Evolutionary conservation across 2,888 invertebrate genomes (phyloP).

Genomic region (Platerodrilus igneus): DNA sequence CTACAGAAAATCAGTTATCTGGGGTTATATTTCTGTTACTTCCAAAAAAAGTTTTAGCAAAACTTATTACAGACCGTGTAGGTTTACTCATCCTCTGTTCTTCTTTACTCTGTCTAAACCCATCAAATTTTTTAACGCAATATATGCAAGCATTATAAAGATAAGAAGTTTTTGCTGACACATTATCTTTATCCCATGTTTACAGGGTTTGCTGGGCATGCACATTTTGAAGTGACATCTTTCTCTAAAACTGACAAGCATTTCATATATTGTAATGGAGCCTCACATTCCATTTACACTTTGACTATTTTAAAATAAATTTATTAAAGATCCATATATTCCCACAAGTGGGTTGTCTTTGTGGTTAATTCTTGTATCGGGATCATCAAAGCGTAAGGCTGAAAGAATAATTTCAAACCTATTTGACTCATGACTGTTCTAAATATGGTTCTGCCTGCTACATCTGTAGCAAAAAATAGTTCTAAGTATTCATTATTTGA

Average conservation of each 20-base stretch:
- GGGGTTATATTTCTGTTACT: constrained; percentile 22
- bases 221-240: constrained; percentile 11
- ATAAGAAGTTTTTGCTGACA: constrained; percentile 12
- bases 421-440: constrained; percentile 9
- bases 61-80: constrained; percentile 18
- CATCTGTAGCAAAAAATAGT: constrained; percentile 2
- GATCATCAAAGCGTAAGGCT: no score
- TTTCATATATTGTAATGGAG: constrained; percentile 6
- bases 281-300: constrained; percentile 9
- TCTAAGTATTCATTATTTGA: constrained; percentile 1
- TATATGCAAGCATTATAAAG: constrained; percentile 11
- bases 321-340: constrained; percentile 13
- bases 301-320: constrained; percentile 19
- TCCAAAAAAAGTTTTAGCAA: constrained; percentile 12
- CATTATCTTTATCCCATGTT: constrained; percentile 23
- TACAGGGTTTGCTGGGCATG: constrained; percentile 20
- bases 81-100: constrained; percentile 14
- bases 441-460: constrained; percentile 1
- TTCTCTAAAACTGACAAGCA: constrained; percentile 6
- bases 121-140: constrained; percentile 15
- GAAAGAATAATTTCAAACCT: no score
- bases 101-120: constrained; percentile 8
- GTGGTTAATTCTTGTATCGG: no score
- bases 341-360: no score
- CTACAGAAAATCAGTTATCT: constrained; percentile 25